A percentile compares a stretch with the other conserved stretches of the same genome.
These are phyloP conservation scores for Phocides pigmalion DNA, from an alignment of 1,140 invertebrate genomes.

Conservation along the genomic window DNA sequence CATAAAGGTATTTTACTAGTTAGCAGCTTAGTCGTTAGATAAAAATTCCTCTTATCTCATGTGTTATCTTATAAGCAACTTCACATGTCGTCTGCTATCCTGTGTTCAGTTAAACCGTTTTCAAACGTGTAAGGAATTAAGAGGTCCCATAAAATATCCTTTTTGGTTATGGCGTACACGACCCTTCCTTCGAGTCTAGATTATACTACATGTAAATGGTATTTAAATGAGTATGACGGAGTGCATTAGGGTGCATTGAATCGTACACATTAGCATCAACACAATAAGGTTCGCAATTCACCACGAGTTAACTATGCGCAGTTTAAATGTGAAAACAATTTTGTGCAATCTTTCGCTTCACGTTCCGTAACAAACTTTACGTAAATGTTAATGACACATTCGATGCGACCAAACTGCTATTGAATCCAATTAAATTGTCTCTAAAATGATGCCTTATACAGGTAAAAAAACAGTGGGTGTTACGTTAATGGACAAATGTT, in stretches of 20 bases:
- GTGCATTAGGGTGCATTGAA: conserved; percentile 49
- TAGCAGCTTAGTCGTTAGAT: background rate
- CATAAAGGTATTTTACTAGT: no score
- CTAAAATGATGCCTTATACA: conserved; percentile 4
- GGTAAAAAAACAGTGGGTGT: conserved; percentile 21
- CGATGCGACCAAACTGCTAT: conserved; percentile 11
- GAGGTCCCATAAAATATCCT: background rate
- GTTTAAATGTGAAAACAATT: conserved; percentile 48
- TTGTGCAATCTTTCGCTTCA: conserved; percentile 47
- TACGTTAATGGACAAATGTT: conserved; percentile 4
- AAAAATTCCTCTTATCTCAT: background rate
- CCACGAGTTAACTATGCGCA: conserved; percentile 46
- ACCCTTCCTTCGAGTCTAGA: background rate
- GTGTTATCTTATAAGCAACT: background rate
- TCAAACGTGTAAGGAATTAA: background rate
- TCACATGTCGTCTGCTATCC: background rate
- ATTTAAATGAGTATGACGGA: conserved; percentile 50
- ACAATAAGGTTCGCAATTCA: conserved; percentile 50
- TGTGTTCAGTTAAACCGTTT: no score
- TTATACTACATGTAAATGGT: conserved; percentile 26
- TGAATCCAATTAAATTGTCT: conserved; percentile 30
- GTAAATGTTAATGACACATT: conserved; percentile 41
- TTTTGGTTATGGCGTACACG: background rate
- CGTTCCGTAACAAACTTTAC: conserved; percentile 41
- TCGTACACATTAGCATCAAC: conserved; percentile 54